phyloP scores from a whole-genome alignment of 2,113 vertebrate species.

The Synodontis membranacea region DNA sequence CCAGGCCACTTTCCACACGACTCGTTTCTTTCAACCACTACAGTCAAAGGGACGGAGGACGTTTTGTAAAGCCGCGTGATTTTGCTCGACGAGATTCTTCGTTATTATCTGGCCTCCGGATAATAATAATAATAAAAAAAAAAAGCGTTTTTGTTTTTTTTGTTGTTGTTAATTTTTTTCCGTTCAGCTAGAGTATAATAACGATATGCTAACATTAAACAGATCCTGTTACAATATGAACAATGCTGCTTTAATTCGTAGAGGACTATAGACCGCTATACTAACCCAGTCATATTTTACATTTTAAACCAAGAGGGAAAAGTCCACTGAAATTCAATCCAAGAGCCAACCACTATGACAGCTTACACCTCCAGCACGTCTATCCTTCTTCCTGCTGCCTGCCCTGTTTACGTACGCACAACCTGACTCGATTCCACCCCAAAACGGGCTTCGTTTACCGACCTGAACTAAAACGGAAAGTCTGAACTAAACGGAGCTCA shows the following conservation, averaged over 20 bases:
- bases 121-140: too few relatives aligned
- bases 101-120: conserved; percentile 2
- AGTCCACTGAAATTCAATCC: conserved; percentile 1
- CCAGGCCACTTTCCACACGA: not conserved
- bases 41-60: not conserved
- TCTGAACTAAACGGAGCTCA: not conserved
- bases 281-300: conserved; percentile 37
- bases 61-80: conserved; percentile 2
- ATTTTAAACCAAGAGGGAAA: not conserved
- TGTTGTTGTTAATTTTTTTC: conserved; percentile 38
- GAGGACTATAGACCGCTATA: conserved; percentile 30
- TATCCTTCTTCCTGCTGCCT: not conserved
- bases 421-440: too few relatives aligned
- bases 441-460: not conserved
- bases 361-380: not conserved
- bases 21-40: not conserved
- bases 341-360: conserved; percentile 17
- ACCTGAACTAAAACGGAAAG: not conserved
- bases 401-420: not conserved
- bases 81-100: not conserved
- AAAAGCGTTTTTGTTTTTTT: too few relatives aligned
- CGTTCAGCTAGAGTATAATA: conserved; percentile 31
- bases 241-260: conserved; percentile 50
- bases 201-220: conserved; percentile 37
- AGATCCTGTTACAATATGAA: conserved; percentile 40